These are phyloP conservation scores for Polypedilum pembai DNA, from an alignment of 1,140 invertebrate genomes.

Conservation along the genomic window DNA sequence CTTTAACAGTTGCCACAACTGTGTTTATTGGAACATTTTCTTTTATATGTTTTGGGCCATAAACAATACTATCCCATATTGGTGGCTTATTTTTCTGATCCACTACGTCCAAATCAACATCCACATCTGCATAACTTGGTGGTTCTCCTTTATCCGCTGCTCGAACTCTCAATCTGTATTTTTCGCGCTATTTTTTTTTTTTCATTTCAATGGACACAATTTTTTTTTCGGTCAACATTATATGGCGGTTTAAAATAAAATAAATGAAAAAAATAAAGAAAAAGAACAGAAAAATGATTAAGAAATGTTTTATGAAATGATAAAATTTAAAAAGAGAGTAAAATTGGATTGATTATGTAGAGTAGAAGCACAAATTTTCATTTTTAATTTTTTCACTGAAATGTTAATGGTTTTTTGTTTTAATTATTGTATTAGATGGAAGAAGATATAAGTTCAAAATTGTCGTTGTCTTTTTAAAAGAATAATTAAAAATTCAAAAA, in stretches of 20 bases:
- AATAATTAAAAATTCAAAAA: too few relatives aligned
- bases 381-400: neutral
- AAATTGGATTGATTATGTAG: too few relatives aligned
- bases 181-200: conserved; percentile 70
- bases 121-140: conserved; percentile 83
- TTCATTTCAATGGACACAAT: neutral
- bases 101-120: conserved; percentile 94
- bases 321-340: neutral
- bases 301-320: neutral
- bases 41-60: conserved; percentile 92
- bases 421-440: too few relatives aligned
- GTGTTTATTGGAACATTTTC: conserved; percentile 97
- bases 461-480: too few relatives aligned
- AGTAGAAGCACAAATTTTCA: neutral
- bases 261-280: conserved; percentile 66
- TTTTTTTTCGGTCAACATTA: conserved; percentile 21
- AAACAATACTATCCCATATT: conserved; percentile 85
- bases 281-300: conserved; percentile 39
- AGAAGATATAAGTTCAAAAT: too few relatives aligned
- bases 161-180: conserved; percentile 86
- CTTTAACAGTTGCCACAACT: conserved; percentile 92
- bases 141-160: conserved; percentile 84
- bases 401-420: too few relatives aligned
- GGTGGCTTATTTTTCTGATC: conserved; percentile 96
- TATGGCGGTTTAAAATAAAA: conserved; percentile 55